A percentile compares a stretch with the other conserved stretches of the same genome.
Evolutionary conservation across 2,797 vertebrate genomes (phyloP).

Genomic region (Melanotaenia nigrans): DNA sequence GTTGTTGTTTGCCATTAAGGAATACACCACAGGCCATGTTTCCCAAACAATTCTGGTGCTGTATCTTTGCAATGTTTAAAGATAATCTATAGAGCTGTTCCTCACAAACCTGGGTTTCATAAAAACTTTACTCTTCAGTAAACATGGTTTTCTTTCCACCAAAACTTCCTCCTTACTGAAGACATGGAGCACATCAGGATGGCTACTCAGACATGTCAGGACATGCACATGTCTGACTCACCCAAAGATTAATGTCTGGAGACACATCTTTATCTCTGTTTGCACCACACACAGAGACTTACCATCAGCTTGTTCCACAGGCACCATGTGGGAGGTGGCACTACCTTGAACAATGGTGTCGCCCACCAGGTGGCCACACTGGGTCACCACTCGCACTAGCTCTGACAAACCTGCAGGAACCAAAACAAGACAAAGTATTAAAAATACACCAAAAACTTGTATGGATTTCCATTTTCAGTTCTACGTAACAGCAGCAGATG

Average conservation of each 20-base stretch:
- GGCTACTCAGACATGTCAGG: slow-evolving; percentile 6
- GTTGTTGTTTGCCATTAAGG: not conserved
- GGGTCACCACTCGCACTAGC: slow-evolving; percentile 87
- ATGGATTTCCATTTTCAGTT: not conserved
- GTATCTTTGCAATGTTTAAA: not conserved
- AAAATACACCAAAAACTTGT: not conserved
- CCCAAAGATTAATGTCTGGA: slow-evolving; percentile 28
- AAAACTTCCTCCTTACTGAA: not conserved
- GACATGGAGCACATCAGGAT: not conserved
- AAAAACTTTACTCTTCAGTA: not conserved
- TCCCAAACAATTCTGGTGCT: not conserved
- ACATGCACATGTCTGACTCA: slow-evolving; percentile 12
- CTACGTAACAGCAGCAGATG: not conserved
- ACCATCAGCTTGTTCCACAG: slow-evolving; percentile 89
- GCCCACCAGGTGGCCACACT: slow-evolving; percentile 90
- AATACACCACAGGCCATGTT: not conserved
- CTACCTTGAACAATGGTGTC: slow-evolving; percentile 92
- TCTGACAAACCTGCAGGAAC: slow-evolving; percentile 79
- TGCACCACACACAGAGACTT: slow-evolving; percentile 15
- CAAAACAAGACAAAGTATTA: not conserved
- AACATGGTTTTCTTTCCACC: not conserved
- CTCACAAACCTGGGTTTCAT: not conserved
- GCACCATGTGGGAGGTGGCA: slow-evolving; percentile 90
- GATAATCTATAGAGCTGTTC: not conserved
- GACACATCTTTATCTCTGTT: not conserved